Conservation (phyloP, 2,797 vertebrate genomes). For the Acanthurus tractus region DNA sequence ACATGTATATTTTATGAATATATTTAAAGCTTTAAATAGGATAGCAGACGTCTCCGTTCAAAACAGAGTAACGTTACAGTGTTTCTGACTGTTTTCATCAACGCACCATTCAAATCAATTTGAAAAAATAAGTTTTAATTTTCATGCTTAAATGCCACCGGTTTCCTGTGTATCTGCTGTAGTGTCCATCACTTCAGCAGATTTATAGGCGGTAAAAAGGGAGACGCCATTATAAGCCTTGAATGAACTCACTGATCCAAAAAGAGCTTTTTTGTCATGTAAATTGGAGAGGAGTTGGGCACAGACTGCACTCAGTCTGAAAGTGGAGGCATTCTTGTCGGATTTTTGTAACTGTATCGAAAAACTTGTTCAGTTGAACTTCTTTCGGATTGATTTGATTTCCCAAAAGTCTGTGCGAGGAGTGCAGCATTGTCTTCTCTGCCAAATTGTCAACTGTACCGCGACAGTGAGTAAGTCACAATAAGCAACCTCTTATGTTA, state of each 20-base stretch:
- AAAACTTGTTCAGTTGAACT: neutral
- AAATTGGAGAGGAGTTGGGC: conserved; percentile 60
- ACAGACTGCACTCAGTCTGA: conserved; percentile 6
- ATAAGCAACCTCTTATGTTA: too few relatives aligned
- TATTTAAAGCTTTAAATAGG: too few relatives aligned
- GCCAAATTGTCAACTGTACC: neutral
- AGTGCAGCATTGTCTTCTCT: too few relatives aligned
- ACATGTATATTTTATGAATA: too few relatives aligned
- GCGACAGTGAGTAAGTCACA: neutral
- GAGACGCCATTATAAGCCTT: conserved; percentile 48
- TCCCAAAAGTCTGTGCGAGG: too few relatives aligned
- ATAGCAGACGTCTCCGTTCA: too few relatives aligned
- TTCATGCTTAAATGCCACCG: too few relatives aligned
- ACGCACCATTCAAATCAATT: too few relatives aligned
- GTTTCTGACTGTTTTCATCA: too few relatives aligned
- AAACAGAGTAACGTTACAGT: too few relatives aligned
- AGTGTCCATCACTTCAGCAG: conserved; percentile 7
- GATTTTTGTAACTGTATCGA: neutral
- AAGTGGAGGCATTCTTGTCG: conserved; percentile 9
- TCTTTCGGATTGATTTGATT: neutral
- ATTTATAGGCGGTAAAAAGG: conserved; percentile 15
- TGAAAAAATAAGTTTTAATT: too few relatives aligned
- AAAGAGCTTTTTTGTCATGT: conserved; percentile 77
- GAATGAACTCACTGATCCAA: conserved; percentile 74
- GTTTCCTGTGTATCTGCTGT: neutral